phyloP scores from a whole-genome alignment of 2,113 vertebrate species.

The Forbesichthys papilliferus region DNA sequence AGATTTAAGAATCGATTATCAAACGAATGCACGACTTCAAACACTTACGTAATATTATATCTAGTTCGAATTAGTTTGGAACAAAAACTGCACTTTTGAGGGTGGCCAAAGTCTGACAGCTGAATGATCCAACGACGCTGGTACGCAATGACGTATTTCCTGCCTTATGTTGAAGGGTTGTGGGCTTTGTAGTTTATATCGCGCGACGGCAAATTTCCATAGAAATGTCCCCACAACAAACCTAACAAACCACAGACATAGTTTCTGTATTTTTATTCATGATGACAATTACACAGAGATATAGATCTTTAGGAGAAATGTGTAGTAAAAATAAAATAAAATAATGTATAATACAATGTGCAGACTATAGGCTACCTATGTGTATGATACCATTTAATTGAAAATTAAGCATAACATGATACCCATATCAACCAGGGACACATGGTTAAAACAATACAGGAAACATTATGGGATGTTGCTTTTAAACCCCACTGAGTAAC shows the following conservation, averaged over 20 bases:
- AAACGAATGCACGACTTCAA: slow-evolving; percentile 80
- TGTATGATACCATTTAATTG: no score
- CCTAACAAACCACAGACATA: neutral
- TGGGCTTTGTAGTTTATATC: slow-evolving; percentile 80
- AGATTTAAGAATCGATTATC: slow-evolving; percentile 47
- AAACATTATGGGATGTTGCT: slow-evolving; percentile 20
- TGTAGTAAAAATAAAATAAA: slow-evolving; percentile 5
- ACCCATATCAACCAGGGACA: slow-evolving; percentile 22
- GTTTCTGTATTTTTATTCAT: slow-evolving; percentile 18
- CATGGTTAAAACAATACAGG: slow-evolving; percentile 47
- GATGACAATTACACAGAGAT: slow-evolving; percentile 17
- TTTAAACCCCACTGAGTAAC: slow-evolving; percentile 15
- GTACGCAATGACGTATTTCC: slow-evolving; percentile 82
- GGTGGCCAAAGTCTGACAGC: slow-evolving; percentile 85
- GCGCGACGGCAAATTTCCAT: neutral
- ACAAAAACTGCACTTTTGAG: slow-evolving; percentile 69
- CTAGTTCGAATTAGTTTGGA: slow-evolving; percentile 63
- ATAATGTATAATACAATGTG: neutral
- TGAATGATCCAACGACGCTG: slow-evolving; percentile 79
- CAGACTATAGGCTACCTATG: no score
- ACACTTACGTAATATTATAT: slow-evolving; percentile 63
- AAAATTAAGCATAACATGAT: neutral
- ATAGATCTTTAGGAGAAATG: slow-evolving; percentile 9
- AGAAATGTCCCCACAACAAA: neutral
- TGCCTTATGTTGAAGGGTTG: slow-evolving; percentile 49